Evolutionary conservation across 2,797 vertebrate species (phyloP).

Genomic region (Pyrocephalus nanus): DNA sequence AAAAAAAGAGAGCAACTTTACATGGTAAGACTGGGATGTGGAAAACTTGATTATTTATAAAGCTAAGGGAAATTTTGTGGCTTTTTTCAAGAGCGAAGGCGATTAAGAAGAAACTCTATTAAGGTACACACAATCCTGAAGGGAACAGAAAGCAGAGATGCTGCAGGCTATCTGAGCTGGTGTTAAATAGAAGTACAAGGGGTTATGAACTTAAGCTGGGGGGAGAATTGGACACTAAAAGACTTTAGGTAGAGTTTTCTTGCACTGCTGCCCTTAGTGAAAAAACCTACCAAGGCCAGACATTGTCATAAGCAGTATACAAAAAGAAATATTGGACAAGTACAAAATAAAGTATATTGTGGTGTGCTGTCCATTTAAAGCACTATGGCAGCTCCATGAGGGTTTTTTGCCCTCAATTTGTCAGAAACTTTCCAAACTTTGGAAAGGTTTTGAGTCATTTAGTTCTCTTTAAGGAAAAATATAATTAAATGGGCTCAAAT

Average conservation of each 20-base stretch:
- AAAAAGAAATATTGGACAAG: slow-evolving; percentile 60
- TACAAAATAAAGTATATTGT: slow-evolving; percentile 31
- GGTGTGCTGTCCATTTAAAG: slow-evolving; percentile 54
- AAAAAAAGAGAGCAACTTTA: slow-evolving; percentile 2
- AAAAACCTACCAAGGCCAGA: slow-evolving; percentile 69
- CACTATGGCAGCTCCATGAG: background rate
- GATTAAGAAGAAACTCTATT: slow-evolving; percentile 71
- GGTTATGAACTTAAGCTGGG: slow-evolving; percentile 77
- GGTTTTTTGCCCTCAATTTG: background rate
- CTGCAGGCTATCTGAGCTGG: slow-evolving; percentile 80
- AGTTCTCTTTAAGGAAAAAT: background rate
- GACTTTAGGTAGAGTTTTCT: slow-evolving; percentile 69
- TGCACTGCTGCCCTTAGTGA: slow-evolving; percentile 70
- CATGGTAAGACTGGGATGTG: slow-evolving; percentile 24
- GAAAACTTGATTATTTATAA: slow-evolving; percentile 67
- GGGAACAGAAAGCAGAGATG: slow-evolving; percentile 76
- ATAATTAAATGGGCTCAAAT: background rate
- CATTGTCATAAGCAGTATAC: slow-evolving; percentile 71
- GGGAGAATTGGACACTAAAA: slow-evolving; percentile 72
- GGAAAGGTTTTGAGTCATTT: slow-evolving; percentile 2
- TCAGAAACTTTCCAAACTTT: slow-evolving; percentile 13
- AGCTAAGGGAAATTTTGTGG: slow-evolving; percentile 61
- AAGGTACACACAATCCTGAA: slow-evolving; percentile 75
- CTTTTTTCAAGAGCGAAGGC: slow-evolving; percentile 53
- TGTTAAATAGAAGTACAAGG: slow-evolving; percentile 80